These are phyloP conservation scores for Lycocorax pyrrhopterus DNA, from an alignment of 2,113 vertebrate genomes.

Conservation along the genomic window DNA sequence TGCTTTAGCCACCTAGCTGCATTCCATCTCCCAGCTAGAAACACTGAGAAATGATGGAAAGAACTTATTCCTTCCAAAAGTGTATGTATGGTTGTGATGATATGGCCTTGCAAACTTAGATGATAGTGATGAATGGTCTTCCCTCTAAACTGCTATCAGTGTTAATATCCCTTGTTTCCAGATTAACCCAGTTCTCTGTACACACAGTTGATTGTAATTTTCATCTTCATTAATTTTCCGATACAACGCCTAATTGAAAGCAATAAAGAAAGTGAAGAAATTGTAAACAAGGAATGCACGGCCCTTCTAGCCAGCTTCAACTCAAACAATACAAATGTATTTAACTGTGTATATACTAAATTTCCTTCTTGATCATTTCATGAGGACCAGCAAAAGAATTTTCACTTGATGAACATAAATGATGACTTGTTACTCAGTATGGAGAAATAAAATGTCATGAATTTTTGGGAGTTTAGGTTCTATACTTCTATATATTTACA, in stretches of 20 bases:
- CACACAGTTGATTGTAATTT: constrained; percentile 13
- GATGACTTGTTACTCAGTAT: neutral
- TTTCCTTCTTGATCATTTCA: neutral
- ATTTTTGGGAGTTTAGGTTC: neutral
- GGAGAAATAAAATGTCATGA: neutral
- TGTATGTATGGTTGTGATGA: neutral
- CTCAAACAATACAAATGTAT: neutral
- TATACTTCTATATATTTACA: neutral
- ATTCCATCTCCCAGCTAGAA: neutral
- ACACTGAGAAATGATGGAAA: neutral
- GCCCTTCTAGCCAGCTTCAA: neutral
- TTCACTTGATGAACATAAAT: neutral
- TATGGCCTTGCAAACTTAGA: neutral
- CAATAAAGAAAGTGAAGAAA: neutral
- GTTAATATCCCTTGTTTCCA: neutral
- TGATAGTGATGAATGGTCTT: neutral
- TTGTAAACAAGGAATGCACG: neutral
- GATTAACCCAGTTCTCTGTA: constrained; percentile 2
- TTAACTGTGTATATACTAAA: neutral
- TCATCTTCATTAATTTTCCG: constrained; percentile 22
- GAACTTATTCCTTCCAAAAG: neutral
- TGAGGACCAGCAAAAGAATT: neutral
- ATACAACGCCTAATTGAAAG: neutral
- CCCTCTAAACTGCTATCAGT: neutral
- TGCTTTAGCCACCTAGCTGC: neutral